These are phyloP conservation scores for Oncorhynchus gorbuscha DNA, from an alignment of 2,113 vertebrate species.

Conservation along the genomic window DNA sequence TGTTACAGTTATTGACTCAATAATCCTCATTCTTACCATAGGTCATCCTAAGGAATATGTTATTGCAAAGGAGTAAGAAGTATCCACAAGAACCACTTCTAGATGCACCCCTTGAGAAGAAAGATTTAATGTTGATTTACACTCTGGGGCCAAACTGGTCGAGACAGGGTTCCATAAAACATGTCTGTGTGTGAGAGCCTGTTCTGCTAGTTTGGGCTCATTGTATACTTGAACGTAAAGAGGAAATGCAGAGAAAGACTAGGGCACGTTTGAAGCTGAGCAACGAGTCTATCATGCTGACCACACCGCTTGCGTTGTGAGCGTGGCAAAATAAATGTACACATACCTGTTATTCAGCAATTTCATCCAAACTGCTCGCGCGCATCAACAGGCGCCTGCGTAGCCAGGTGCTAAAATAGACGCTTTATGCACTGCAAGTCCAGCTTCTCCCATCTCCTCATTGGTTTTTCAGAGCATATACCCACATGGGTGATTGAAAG, in stretches of 20 bases:
- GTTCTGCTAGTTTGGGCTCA: not conserved
- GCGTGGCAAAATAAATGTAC: too few relatives aligned
- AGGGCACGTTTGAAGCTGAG: too few relatives aligned
- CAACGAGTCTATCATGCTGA: too few relatives aligned
- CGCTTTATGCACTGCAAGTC: too few relatives aligned
- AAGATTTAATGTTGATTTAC: constrained; percentile 50
- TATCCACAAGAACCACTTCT: constrained; percentile 13
- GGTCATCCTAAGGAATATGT: constrained; percentile 45
- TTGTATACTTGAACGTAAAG: not conserved
- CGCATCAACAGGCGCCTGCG: too few relatives aligned
- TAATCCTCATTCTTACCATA: constrained; percentile 23
- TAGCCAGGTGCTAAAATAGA: too few relatives aligned
- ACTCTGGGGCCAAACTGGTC: constrained; percentile 47
- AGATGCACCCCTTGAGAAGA: constrained; percentile 18
- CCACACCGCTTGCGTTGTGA: too few relatives aligned
- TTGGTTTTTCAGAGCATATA: too few relatives aligned
- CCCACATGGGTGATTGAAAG: too few relatives aligned
- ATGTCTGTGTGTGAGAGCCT: constrained; percentile 33
- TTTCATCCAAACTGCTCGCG: too few relatives aligned
- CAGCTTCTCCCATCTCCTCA: too few relatives aligned
- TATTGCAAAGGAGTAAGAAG: constrained; percentile 32
- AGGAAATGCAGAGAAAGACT: not conserved
- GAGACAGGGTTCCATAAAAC: constrained; percentile 1
- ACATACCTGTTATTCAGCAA: too few relatives aligned
- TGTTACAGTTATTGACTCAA: not conserved